Percentiles rank a stretch among this genome's conserved stretches.
Conservation (phyloP, 2,888 invertebrate genomes). For the Stenurella melanura region DNA sequence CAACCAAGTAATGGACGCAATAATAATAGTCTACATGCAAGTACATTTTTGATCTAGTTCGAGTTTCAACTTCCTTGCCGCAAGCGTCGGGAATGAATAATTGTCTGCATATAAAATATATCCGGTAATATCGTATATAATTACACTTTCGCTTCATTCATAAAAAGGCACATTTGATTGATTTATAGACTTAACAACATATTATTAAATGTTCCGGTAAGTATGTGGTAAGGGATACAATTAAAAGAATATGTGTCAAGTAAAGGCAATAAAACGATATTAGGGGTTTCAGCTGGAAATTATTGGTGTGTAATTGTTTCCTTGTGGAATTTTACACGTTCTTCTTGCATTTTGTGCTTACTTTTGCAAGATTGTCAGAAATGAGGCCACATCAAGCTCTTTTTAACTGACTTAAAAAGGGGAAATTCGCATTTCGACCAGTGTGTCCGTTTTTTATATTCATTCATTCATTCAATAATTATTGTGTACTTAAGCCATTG, state of each 20-base stretch:
- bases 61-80: constrained; percentile 31
- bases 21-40: not conserved
- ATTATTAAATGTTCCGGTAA: not conserved
- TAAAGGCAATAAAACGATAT: too few relatives aligned
- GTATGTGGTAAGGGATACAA: not conserved
- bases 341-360: too few relatives aligned
- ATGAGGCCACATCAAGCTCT: too few relatives aligned
- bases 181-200: not conserved
- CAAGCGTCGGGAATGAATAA: constrained; percentile 8
- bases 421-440: too few relatives aligned
- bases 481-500: too few relatives aligned
- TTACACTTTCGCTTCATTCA: constrained; percentile 41
- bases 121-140: constrained; percentile 38
- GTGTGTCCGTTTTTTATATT: too few relatives aligned
- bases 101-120: constrained; percentile 34
- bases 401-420: too few relatives aligned
- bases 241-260: not conserved
- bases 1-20: not conserved
- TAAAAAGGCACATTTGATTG: not conserved
- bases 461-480: too few relatives aligned
- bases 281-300: too few relatives aligned
- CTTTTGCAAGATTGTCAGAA: too few relatives aligned
- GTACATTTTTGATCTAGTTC: constrained; percentile 8
- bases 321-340: too few relatives aligned
- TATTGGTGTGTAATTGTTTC: too few relatives aligned